Evolutionary conservation across 2,888 invertebrate genomes (phyloP), one percentile per base, ranked within the genome.

Genomic region (Dolomedes plantarius): DNA sequence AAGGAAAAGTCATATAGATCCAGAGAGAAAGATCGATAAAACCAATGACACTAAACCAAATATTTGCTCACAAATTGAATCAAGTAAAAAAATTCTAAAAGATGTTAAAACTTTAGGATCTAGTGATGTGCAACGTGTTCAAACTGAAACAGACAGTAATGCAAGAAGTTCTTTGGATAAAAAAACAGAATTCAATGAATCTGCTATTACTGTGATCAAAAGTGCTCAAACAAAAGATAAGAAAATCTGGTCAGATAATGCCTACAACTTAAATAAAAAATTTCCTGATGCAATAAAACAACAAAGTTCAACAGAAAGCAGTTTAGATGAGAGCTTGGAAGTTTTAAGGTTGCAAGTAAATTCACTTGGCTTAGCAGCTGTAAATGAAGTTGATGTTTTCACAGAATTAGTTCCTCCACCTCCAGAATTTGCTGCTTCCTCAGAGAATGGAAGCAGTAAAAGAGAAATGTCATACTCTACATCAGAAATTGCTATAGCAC

Each of bases 401-500:
- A 85, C 88, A 28, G 89, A 89, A 46, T 88, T 90, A 78, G 89
- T 90, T 78, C 90, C 90, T 41, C 90, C 90, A 13, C 90, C 90
- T 1, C 89, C 89, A 64, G 89, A 89, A 76, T 89, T 89, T 80
- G 89, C 89, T 31, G 89, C 89, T 72, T 73, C 88, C 36, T 65
- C 77, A 32, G 71, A 46, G 11, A 46, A 29, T 64, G 27, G 41
- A 39, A 62, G 28, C 75, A n/a, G 46, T 39, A 80, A 62, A 75
- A 75, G 65, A 75, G 72, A 83, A 56, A 28, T 11, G n/a, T 56
- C 76, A 46, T 82, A 82, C 28, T 75, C 75, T 9, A 31, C 78
- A 36, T 64, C 76, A 41, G 74, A 74, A 73, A 75, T 75, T 29
- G 80, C 86, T 0, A 88, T 88, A 28, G 88, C 88, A n/a, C 88